These are phyloP conservation scores for Phocides pigmalion DNA, from an alignment of 1,140 invertebrate species.

Conservation along the genomic window DNA sequence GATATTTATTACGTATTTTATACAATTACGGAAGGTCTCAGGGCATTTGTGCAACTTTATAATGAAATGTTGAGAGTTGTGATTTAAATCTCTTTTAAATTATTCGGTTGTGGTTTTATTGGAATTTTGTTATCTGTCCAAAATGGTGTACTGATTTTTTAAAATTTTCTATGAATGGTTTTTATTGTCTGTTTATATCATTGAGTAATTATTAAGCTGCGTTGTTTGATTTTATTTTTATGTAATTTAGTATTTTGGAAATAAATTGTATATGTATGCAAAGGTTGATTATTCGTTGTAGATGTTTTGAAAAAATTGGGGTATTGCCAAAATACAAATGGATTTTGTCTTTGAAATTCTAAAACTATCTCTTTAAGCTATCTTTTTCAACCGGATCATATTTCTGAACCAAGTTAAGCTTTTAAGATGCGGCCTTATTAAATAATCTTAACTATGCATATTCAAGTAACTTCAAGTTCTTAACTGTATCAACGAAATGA, in stretches of 20 bases:
- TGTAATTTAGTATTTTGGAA: constrained; percentile 4
- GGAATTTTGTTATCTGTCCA: constrained; percentile 30
- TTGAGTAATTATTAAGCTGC: constrained; percentile 11
- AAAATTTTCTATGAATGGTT: constrained; percentile 29
- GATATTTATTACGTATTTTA: constrained; percentile 18
- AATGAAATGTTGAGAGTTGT: constrained; percentile 35
- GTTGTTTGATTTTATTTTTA: neutral
- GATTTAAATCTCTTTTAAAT: constrained; percentile 37
- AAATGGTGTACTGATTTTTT: constrained; percentile 34
- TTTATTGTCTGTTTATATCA: constrained; percentile 29
- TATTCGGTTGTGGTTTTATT: constrained; percentile 46
- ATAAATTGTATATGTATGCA: constrained; percentile 1
- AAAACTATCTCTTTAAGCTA: neutral
- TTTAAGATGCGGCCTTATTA: constrained; percentile 28
- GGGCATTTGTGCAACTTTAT: constrained; percentile 37
- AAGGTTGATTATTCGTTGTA: neutral
- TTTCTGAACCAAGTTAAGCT: constrained; percentile 3
- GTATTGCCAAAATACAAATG: too few species aligned
- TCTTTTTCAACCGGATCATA: neutral
- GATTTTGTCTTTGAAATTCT: too few species aligned
- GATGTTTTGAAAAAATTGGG: neutral
- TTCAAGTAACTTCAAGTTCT: constrained; percentile 10
- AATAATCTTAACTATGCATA: neutral
- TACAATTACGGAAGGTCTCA: constrained; percentile 12
- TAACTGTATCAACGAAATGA: neutral